Conservation (phyloP, 2,113 vertebrate genomes). For the Lasiurus borealis region DNA sequence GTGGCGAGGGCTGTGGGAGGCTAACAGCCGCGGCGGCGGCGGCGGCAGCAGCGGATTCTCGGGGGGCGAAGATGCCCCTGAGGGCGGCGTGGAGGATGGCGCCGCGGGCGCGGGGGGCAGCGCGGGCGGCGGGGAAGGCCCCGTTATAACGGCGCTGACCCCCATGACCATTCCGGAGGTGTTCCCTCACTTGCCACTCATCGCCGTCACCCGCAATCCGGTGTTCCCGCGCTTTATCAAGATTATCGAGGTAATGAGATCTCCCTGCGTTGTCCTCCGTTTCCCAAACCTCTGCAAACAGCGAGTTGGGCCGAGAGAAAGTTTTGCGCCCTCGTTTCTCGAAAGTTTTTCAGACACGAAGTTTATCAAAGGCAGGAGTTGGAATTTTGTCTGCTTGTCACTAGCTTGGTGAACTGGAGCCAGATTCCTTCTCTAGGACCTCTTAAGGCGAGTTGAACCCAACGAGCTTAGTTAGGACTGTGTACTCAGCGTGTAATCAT, state of each 20-base stretch:
- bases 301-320: background rate
- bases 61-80: constrained; percentile 87
- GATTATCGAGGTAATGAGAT: constrained; percentile 94
- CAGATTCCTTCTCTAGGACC: background rate
- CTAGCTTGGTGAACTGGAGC: background rate
- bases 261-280: background rate
- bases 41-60: constrained; percentile 86
- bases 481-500: background rate
- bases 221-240: constrained; percentile 99
- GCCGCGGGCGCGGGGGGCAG: constrained; percentile 65
- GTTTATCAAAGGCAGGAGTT: background rate
- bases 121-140: constrained; percentile 80
- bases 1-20: constrained; percentile 78
- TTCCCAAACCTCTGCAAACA: background rate
- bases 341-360: background rate
- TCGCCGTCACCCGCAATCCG: constrained; percentile 95
- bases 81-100: constrained; percentile 86
- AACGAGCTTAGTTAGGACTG: background rate
- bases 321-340: background rate
- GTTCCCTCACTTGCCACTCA: constrained; percentile 95
- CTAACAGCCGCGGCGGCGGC: constrained; percentile 83
- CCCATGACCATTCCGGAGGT: constrained; percentile 95
- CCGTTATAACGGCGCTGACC: constrained; percentile 94
- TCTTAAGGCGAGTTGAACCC: background rate
- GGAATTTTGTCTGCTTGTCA: background rate